Evolutionary conservation across 2,113 vertebrate genomes (phyloP), one percentile per base, ranked within the genome.

Genomic region (Rhinogobius similis): DNA sequence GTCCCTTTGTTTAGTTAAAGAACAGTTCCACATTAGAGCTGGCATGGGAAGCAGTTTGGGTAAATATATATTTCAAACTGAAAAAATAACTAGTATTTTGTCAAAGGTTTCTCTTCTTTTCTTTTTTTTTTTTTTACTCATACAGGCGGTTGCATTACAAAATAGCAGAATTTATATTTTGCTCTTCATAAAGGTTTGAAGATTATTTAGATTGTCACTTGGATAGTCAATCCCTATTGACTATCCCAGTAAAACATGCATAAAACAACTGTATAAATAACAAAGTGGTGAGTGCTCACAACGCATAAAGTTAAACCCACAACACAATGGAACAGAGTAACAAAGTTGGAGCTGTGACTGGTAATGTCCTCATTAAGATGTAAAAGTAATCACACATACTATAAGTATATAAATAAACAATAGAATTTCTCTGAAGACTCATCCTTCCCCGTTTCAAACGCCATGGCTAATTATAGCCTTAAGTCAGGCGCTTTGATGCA

Each of bases 391-490:
- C 65, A 71, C 74, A 85, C 81, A 84, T 87, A 80, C 14, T 61
- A 29, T 61, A 36, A 36, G 55, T 76, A 81, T 85, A 91, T 86
- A 85, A 87, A 91, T 90, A 88, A 90, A 86, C 87, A 88, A 83
- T 78, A 78, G 58, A 6, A 70, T 85, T 84, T 70, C 86, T 87
- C 88, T 68, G 75, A 82, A 86, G 84, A 86, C 70, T 88, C 50
- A 78, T 85, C 89, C 72, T 81, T 83, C 67, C 71, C 75, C 83
- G 84, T 91, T 90, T 91, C 84, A 90, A 89, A 88, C 86, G 79
- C 86, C 58, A 75, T 68, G 77, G 84, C 82, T 93, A 92, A 93
- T 93, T 93, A 93, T 92, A 89, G 88, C 91, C 90, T 86, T 63
- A 83, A 91, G 93, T 85, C 84, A 85, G 75, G 44, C 67, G 81